Percentiles rank a stretch among this genome's conserved stretches.
phyloP scores from a whole-genome alignment of 2,797 vertebrate species.

The Staurois parvus region DNA sequence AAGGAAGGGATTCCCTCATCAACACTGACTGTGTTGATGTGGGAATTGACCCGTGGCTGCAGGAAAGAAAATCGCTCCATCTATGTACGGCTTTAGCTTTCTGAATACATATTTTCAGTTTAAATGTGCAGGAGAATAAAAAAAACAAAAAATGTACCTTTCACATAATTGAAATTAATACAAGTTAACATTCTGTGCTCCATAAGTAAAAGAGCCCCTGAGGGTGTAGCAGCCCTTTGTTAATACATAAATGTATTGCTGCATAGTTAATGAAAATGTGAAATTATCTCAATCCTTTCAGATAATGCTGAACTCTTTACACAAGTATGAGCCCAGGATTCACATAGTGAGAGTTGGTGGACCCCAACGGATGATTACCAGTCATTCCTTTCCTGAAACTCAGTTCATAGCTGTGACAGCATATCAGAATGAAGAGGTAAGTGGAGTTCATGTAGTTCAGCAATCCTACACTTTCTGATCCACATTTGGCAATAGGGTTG shows the following conservation, averaged over 20 bases:
- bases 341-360: slow-evolving; percentile 85
- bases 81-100: too few relatives aligned
- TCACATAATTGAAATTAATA: neutral
- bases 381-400: slow-evolving; percentile 83
- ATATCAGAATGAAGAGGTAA: slow-evolving; percentile 85
- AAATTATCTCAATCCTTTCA: slow-evolving; percentile 60
- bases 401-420: slow-evolving; percentile 86
- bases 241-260: neutral
- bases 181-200: neutral
- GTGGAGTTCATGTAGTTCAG: slow-evolving; percentile 5
- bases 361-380: slow-evolving; percentile 82
- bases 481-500: too few relatives aligned
- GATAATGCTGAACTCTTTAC: slow-evolving; percentile 87
- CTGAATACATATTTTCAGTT: neutral
- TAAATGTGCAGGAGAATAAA: neutral
- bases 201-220: too few relatives aligned
- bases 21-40: too few relatives aligned
- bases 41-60: too few relatives aligned
- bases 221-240: too few relatives aligned
- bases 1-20: too few relatives aligned
- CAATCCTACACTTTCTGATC: too few relatives aligned
- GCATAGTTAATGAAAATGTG: neutral
- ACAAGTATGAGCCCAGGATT: slow-evolving; percentile 84
- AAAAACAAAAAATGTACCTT: too few relatives aligned
- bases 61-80: too few relatives aligned